These are phyloP conservation scores for Galeopterus variegatus DNA, from an alignment of 2,113 vertebrate genomes.

Conservation along the genomic window DNA sequence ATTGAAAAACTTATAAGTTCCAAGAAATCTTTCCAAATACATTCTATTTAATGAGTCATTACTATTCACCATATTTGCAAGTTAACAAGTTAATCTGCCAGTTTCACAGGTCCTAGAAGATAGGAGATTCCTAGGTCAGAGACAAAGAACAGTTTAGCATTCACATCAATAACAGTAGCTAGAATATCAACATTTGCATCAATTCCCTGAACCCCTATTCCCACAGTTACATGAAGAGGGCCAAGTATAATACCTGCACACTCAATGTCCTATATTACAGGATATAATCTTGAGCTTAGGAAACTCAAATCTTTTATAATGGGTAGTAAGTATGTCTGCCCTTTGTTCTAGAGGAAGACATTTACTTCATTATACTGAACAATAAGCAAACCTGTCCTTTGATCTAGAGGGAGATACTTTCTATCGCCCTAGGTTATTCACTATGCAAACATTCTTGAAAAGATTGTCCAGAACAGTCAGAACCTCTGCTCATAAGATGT, in stretches of 20 bases:
- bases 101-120: background rate
- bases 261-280: background rate
- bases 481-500: background rate
- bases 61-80: background rate
- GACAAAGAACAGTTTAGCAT: background rate
- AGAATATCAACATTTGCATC: background rate
- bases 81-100: background rate
- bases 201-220: background rate
- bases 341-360: background rate
- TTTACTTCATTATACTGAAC: background rate
- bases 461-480: background rate
- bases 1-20: background rate
- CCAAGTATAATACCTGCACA: background rate
- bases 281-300: background rate
- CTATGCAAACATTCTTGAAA: background rate
- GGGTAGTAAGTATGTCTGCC: background rate
- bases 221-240: background rate
- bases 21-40: background rate
- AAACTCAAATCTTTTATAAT: background rate
- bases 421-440: background rate
- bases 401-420: background rate
- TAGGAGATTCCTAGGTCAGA: background rate
- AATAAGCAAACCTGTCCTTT: conserved; percentile 4
- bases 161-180: background rate
- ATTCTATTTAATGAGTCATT: conserved; percentile 30